phyloP scores from a whole-genome alignment of 2,797 vertebrate genomes.

The Anomalospiza imberbis region DNA sequence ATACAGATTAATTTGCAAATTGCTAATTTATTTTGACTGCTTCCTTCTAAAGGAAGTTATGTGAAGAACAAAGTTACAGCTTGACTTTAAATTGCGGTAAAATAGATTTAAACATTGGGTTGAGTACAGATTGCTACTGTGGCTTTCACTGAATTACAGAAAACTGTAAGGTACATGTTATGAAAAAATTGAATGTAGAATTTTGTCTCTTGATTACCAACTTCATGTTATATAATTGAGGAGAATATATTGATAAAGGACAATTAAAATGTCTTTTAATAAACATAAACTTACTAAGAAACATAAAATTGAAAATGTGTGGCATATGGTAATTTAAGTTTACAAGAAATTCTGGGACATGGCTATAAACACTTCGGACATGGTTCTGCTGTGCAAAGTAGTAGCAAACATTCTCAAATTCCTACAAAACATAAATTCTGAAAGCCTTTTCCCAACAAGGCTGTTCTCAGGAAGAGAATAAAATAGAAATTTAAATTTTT shows the following conservation, averaged over 20 bases:
- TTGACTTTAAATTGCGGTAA: not conserved
- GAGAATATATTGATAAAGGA: not conserved
- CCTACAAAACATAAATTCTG: not conserved
- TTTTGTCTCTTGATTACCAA: not conserved
- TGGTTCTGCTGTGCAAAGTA: not conserved
- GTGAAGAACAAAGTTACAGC: not conserved
- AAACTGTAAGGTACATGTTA: not conserved
- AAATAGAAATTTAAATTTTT: not conserved
- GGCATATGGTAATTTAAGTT: not conserved
- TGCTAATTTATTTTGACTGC: not conserved
- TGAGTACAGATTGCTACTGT: not conserved
- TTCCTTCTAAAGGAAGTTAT: not conserved
- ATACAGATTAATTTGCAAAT: not conserved
- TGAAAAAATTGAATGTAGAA: not conserved
- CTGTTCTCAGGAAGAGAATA: not conserved
- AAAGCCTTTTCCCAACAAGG: not conserved
- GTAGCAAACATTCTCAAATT: not conserved
- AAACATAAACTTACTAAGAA: not conserved
- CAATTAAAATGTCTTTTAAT: not conserved
- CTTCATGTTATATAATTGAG: not conserved
- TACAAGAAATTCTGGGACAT: not conserved
- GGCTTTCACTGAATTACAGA: not conserved
- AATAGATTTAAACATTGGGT: not conserved
- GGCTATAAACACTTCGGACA: not conserved
- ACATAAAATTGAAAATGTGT: not conserved